A percentile compares a stretch with the other conserved stretches of the same genome.
Evolutionary conservation across 1,140 invertebrate species (phyloP).

Genomic region (Cydia strobilella): DNA sequence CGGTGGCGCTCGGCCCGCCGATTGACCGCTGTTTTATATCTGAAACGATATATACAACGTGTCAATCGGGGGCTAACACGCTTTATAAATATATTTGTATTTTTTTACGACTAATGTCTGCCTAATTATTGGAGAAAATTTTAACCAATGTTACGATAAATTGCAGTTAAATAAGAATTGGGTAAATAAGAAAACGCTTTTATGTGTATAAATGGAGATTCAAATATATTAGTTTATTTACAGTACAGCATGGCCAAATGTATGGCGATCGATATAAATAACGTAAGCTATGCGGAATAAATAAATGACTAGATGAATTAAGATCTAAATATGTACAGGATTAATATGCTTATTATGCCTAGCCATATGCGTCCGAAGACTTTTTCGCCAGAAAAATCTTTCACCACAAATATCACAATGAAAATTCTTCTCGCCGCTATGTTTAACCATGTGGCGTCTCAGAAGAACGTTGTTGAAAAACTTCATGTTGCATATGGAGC

Average conservation of each 20-base stretch:
- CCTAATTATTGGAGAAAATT: too few species aligned
- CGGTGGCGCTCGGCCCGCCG: conserved; percentile 34
- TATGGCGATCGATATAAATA: neutral
- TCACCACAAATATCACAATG: conserved; percentile 76
- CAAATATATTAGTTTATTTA: neutral
- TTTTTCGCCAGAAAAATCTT: conserved; percentile 71
- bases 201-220: neutral
- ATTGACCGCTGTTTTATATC: conserved; percentile 45
- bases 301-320: conserved; percentile 2
- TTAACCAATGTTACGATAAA: too few species aligned
- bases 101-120: neutral
- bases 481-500: conserved; percentile 72
- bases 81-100: neutral
- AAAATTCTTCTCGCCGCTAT: conserved; percentile 74
- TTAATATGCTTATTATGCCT: conserved; percentile 59
- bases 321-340: conserved; percentile 34
- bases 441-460: conserved; percentile 87
- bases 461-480: conserved; percentile 78
- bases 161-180: too few species aligned
- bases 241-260: neutral
- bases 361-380: conserved; percentile 60
- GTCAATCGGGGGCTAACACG: conserved; percentile 21
- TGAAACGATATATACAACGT: conserved; percentile 62
- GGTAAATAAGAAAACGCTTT: too few species aligned
- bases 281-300: neutral